phyloP scores from a whole-genome alignment of 2,113 vertebrate genomes.

The Otocyon megalotis region DNA sequence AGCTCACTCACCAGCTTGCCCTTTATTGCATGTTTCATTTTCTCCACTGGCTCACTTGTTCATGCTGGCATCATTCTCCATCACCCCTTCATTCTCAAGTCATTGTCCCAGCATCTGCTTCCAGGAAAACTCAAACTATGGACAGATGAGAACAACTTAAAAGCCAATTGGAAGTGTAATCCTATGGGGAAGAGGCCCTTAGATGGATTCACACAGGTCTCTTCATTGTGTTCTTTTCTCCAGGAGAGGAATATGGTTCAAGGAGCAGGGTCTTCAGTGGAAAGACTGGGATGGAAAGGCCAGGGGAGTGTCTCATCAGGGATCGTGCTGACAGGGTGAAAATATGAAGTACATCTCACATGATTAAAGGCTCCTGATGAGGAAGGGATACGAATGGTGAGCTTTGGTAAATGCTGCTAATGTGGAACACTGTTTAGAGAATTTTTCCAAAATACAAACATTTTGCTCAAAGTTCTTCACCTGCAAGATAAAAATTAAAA shows the following conservation, averaged over 20 bases:
- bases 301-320: neutral
- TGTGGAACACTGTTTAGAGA: neutral
- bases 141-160: neutral
- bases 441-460: neutral
- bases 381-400: neutral
- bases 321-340: neutral
- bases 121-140: neutral
- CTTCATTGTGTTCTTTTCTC: neutral
- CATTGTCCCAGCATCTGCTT: neutral
- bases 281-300: neutral
- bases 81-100: neutral
- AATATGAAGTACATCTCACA: neutral
- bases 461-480: neutral
- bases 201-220: fast-evolving
- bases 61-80: neutral
- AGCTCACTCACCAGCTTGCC: neutral
- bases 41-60: neutral
- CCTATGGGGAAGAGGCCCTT: neutral
- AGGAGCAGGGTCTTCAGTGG: neutral
- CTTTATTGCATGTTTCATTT: neutral
- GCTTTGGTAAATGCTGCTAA: neutral
- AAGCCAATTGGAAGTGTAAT: neutral
- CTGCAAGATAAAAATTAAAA: neutral
- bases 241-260: fast-evolving
- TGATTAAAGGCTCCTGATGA: neutral